phyloP scores from a whole-genome alignment of 2,888 invertebrate genomes.

The Allygus modestus region DNA sequence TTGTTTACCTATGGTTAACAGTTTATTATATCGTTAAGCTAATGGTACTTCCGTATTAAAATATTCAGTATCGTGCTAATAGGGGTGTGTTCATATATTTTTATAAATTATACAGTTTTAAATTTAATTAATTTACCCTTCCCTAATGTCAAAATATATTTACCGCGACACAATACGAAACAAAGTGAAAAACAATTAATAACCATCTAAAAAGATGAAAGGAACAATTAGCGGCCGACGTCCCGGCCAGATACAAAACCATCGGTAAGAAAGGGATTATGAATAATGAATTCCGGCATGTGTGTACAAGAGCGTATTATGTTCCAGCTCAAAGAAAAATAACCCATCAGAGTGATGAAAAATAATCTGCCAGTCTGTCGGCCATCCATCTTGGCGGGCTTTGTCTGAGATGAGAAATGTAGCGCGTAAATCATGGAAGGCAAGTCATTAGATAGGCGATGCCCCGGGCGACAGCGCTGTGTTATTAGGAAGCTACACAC shows the following conservation, averaged over 20 bases:
- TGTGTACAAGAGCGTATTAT: conserved; percentile 63
- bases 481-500: conserved; percentile 65
- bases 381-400: conserved; percentile 57
- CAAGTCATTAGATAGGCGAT: conserved; percentile 65
- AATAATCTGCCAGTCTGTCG: conserved; percentile 64
- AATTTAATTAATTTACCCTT: too few species aligned
- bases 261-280: conserved; percentile 5
- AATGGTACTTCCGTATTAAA: too few species aligned
- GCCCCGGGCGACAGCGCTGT: conserved; percentile 63
- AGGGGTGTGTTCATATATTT: too few species aligned
- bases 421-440: conserved; percentile 64
- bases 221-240: background rate
- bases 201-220: conserved; percentile 17
- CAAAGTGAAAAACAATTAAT: background rate
- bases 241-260: background rate
- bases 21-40: too few species aligned
- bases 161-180: background rate
- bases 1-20: too few species aligned
- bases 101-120: too few species aligned
- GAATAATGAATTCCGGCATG: conserved; percentile 52
- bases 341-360: conserved; percentile 65
- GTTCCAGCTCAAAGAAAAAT: conserved; percentile 63
- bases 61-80: too few species aligned
- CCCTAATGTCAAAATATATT: background rate
- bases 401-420: conserved; percentile 65